These are phyloP conservation scores for Acronicta aceris DNA, from an alignment of 2,888 invertebrate species.

Conservation along the genomic window DNA sequence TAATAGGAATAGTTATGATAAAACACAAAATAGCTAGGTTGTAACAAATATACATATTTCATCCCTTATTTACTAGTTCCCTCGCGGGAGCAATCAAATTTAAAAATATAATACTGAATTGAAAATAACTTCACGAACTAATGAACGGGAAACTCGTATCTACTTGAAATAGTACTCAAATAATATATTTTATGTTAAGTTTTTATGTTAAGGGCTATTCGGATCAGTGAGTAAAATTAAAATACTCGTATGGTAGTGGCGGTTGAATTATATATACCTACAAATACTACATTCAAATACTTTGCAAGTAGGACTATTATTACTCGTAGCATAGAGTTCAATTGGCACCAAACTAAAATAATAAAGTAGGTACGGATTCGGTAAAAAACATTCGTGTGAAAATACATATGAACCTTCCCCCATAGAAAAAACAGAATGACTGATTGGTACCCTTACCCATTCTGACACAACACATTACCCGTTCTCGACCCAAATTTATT, in stretches of 20 bases:
- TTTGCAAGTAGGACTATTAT: not conserved
- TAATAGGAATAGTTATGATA: too few relatives aligned
- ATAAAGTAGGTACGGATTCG: slow-evolving; percentile 2
- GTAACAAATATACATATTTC: too few relatives aligned
- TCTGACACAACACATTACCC: slow-evolving; percentile 42
- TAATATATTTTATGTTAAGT: too few relatives aligned
- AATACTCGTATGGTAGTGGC: too few relatives aligned
- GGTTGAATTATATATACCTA: too few relatives aligned
- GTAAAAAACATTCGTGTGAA: slow-evolving; percentile 1
- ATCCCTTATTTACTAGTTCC: too few relatives aligned
- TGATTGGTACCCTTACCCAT: slow-evolving; percentile 37
- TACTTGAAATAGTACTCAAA: not conserved
- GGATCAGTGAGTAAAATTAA: too few relatives aligned
- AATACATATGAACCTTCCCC: slow-evolving; percentile 19
- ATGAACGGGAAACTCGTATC: not conserved
- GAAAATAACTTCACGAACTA: not conserved
- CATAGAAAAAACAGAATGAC: slow-evolving; percentile 33
- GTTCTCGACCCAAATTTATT: slow-evolving; percentile 55
- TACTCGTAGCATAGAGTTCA: not conserved
- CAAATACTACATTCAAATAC: too few relatives aligned
- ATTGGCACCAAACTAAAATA: not conserved
- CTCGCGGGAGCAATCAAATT: not conserved
- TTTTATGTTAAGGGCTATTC: too few relatives aligned
- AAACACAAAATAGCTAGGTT: too few relatives aligned
- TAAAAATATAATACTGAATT: not conserved